A percentile compares a stretch with the other conserved stretches of the same genome.
These are phyloP conservation scores for Eupeodes luniger DNA, from an alignment of 2,888 invertebrate genomes.

Conservation along the genomic window DNA sequence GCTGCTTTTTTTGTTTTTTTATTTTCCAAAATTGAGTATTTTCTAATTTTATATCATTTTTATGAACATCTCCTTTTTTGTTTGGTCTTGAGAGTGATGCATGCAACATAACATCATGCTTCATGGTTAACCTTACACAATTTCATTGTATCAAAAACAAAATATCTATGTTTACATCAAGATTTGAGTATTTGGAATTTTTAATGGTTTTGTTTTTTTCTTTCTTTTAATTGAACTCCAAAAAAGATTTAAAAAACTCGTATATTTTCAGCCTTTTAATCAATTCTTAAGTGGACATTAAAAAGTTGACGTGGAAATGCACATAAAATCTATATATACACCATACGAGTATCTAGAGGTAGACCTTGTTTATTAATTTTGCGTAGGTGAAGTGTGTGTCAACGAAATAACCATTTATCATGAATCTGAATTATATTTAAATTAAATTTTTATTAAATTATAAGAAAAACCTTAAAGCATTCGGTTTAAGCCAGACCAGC, in stretches of 20 bases:
- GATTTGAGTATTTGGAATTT: neutral
- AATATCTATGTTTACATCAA: neutral
- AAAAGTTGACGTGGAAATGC: slow-evolving; percentile 20
- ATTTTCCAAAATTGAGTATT: slow-evolving; percentile 28
- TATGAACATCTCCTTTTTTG: slow-evolving; percentile 14
- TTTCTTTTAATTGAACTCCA: slow-evolving; percentile 25
- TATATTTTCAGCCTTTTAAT: slow-evolving; percentile 24
- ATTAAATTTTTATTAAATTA: slow-evolving; percentile 16
- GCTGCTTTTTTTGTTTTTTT: slow-evolving; percentile 1
- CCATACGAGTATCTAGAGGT: neutral
- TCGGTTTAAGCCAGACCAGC: neutral
- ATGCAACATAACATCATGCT: neutral
- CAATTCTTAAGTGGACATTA: slow-evolving; percentile 36
- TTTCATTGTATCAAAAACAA: neutral
- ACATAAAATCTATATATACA: neutral
- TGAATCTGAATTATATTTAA: slow-evolving; percentile 32
- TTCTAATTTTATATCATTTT: slow-evolving; percentile 41
- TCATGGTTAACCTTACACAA: slow-evolving; percentile 3
- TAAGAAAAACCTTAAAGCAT: slow-evolving; percentile 14
- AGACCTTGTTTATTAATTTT: slow-evolving; percentile 17
- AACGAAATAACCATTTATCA: slow-evolving; percentile 28
- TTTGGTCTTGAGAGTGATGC: neutral
- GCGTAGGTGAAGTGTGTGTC: slow-evolving; percentile 52
- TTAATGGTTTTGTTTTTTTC: neutral
- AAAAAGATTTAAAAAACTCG: slow-evolving; percentile 5